Base-by-base conservation (phyloP, 2,888 invertebrate genomes). In the Tetranychus truncatus region DNA sequence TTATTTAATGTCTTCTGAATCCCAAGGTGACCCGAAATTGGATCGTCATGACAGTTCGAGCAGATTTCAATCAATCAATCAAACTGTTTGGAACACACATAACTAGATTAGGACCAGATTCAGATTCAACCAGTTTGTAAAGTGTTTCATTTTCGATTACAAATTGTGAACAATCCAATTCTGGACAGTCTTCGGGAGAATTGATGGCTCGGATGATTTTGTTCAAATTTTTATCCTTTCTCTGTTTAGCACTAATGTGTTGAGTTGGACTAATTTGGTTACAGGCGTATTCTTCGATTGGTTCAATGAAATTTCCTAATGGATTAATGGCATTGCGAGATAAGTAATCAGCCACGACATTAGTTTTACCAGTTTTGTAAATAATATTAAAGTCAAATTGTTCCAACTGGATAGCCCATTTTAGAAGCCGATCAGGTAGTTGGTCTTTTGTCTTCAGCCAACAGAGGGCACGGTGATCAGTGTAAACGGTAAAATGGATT, bases 381-480 rank as follows among this genome's bases (percentile, higher is more conserved):
- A 20, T 6, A 3, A 75, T 45, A 2, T 34, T 24, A 6, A 55
- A 73, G 1, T 73, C 18, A 7, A 66, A 75, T 21, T 73, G n/a
- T 18, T 20, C 9, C 21, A 75, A 6, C 18, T 66, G 73, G 1
- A 67, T 24, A 1, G 74, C 6, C 76, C 76, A 76, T 3, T 71
- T 15, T 18, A 45, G 24, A 7, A 76, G 66, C 46, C 74, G 21
- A 8, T n/a, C 66, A 20, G 20, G 15, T 2, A 66, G 18, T n/a
- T 66, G 21, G 9, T 71, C 21, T 18, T 66, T 76, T 3, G 45
- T 66, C 1, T 46, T 66, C 34, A 76, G 15, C 74, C 72, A 74
- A n/a, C 55, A 66, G 7, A 76, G 34, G 55, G 74, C 74, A 15
- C 45, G 15, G 46, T 71, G 74, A 66, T 76, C 76, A 1, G 76